Conservation (phyloP, 2,113 vertebrate species). For the Sinocyclocheilus anophthalmus region DNA sequence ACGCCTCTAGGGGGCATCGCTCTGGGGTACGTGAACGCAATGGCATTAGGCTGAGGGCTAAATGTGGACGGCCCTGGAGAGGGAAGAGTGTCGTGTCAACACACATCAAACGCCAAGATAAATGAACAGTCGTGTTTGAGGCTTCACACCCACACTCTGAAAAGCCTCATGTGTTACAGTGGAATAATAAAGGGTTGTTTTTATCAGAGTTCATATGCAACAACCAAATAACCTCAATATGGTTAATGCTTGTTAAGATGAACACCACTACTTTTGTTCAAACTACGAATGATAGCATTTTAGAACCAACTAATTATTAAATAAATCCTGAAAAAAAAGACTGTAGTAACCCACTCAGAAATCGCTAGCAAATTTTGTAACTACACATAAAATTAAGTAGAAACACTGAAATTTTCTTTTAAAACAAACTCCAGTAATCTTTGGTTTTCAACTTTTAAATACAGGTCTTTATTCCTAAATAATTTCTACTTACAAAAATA, state of each 20-base stretch:
- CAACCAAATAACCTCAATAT: not conserved
- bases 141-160: not conserved
- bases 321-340: not conserved
- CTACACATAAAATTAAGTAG: not conserved
- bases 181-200: not conserved
- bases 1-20: conserved; percentile 57
- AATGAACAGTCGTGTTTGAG: conserved; percentile 7
- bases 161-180: not conserved
- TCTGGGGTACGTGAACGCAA: conserved; percentile 36
- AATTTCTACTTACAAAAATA: not conserved
- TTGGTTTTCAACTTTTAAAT: too few species aligned
- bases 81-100: conserved; percentile 13
- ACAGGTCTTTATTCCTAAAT: not conserved
- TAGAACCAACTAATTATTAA: not conserved
- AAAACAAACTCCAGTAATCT: not conserved
- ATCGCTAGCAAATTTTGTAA: not conserved
- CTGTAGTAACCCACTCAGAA: not conserved
- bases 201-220: not conserved
- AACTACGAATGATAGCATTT: not conserved
- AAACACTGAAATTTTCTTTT: not conserved
- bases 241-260: not conserved
- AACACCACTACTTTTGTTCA: not conserved
- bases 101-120: conserved; percentile 43
- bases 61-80: conserved; percentile 1
- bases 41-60: not conserved